Evolutionary conservation across 2,113 vertebrate genomes (phyloP).

Genomic region (Rutilus rutilus): DNA sequence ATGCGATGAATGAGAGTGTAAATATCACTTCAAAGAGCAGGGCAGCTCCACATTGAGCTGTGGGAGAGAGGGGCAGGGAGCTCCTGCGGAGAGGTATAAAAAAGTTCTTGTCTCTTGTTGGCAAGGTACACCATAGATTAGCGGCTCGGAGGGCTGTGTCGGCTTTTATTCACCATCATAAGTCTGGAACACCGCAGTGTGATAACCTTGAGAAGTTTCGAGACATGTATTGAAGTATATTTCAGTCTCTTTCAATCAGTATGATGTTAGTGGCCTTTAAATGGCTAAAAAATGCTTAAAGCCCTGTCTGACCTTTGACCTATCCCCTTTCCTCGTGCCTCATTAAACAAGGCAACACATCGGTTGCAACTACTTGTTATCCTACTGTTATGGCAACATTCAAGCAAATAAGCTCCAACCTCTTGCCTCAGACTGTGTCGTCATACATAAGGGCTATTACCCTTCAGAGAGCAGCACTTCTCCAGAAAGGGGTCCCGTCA

Average conservation of each 20-base stretch:
- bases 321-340: constrained; percentile 63
- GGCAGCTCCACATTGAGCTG: constrained; percentile 48
- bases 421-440: constrained; percentile 67
- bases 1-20: constrained; percentile 56
- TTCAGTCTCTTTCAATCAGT: neutral
- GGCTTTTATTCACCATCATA: constrained; percentile 43
- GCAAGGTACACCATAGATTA: constrained; percentile 53
- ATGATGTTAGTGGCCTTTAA: constrained; percentile 30
- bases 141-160: constrained; percentile 39
- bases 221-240: constrained; percentile 15
- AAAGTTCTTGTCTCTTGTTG: constrained; percentile 52
- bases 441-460: constrained; percentile 72
- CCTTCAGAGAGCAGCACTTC: constrained; percentile 64
- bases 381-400: constrained; percentile 71
- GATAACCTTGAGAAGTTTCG: constrained; percentile 48
- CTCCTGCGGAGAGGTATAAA: constrained; percentile 48
- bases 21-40: constrained; percentile 59
- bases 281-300: constrained; percentile 53
- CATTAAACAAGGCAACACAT: constrained; percentile 70
- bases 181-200: constrained; percentile 39
- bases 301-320: constrained; percentile 66
- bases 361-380: constrained; percentile 67
- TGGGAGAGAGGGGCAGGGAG: constrained; percentile 51
- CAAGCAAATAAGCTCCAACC: constrained; percentile 70
- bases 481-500: constrained; percentile 59